These are phyloP conservation scores for Dasyurus viverrinus DNA, from an alignment of 2,113 vertebrate species.

Conservation along the genomic window DNA sequence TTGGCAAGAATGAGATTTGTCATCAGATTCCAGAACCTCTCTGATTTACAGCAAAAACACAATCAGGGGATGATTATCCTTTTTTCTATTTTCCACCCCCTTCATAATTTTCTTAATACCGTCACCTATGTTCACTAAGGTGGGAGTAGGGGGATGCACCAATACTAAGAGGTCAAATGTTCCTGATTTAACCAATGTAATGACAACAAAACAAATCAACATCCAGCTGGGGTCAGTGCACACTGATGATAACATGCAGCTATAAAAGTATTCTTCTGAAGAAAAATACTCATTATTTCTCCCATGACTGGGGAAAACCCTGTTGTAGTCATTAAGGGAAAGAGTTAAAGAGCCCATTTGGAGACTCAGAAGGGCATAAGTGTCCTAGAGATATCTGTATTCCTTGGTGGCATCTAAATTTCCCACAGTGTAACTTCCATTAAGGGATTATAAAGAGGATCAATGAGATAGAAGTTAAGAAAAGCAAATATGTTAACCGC, in stretches of 20 bases:
- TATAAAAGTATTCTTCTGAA: slow-evolving; percentile 31
- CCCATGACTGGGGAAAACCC: background rate
- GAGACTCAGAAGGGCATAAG: background rate
- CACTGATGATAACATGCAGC: background rate
- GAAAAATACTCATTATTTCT: slow-evolving; percentile 6
- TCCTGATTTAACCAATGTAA: background rate
- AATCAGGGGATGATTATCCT: slow-evolving; percentile 42
- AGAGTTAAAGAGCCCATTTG: background rate
- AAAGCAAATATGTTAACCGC: slow-evolving; percentile 13
- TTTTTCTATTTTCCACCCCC: slow-evolving; percentile 66
- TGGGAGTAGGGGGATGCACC: slow-evolving; percentile 37
- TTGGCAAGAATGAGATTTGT: slow-evolving; percentile 91
- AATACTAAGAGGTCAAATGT: background rate
- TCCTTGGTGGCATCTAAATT: background rate
- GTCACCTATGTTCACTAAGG: slow-evolving; percentile 20
- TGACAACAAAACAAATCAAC: background rate
- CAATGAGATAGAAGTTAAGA: slow-evolving; percentile 10
- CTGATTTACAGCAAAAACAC: slow-evolving; percentile 90
- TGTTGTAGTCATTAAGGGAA: background rate
- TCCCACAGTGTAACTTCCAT: background rate
- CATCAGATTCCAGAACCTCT: slow-evolving; percentile 93
- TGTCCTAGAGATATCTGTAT: background rate
- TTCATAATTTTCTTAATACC: slow-evolving; percentile 61
- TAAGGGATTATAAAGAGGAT: slow-evolving; percentile 27
- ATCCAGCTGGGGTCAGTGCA: slow-evolving; percentile 2